Evolutionary conservation across 2,888 invertebrate species (phyloP), one percentile per base, ranked within the genome.

Genomic region (Amphiduros pacificus): DNA sequence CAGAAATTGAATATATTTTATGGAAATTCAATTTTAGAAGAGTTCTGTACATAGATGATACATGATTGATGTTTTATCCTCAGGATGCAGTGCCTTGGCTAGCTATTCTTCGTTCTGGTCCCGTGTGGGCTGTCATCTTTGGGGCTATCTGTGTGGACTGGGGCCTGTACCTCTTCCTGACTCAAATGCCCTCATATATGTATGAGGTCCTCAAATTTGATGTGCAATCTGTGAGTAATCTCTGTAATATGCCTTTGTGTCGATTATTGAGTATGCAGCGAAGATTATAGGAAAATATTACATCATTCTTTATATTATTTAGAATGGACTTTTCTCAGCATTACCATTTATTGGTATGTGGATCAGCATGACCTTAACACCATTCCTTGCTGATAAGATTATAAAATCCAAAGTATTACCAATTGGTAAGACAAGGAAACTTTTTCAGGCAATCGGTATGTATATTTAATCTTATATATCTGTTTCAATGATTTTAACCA

Each of bases 41-140:
- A n/a, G n/a, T n/a, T n/a, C n/a, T n/a, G n/a, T n/a, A n/a, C n/a
- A n/a, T n/a, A n/a, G n/a, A n/a, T n/a, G n/a, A n/a, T n/a, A n/a
- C n/a, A n/a, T n/a, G n/a, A n/a, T n/a, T n/a, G n/a, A n/a, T n/a
- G n/a, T n/a, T n/a, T n/a, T n/a, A n/a, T n/a, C n/a, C n/a, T n/a
- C n/a, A n/a, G n/a, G n/a, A n/a, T n/a, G n/a, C 65, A 28, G 77
- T 86, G 26, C 86, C 86, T 2, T 87, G 86, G 85, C 72, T 68
- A 26, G 73, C 77, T 17, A 80, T 87, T 55, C 55, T 84, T 0
- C 81, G 77, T 17, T 86, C 87, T 17, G 51, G 76, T 51, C 77
- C 78, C 26, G 74, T 77, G 20, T 77, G 82, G 55, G 84, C 84
- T 1, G 83, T 85, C 55, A 72, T 82, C 27, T 69, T 84, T 2